Percentiles rank a stretch among this genome's conserved stretches.
These are phyloP conservation scores for Ephialtes manifestator DNA, from an alignment of 2,888 invertebrate genomes.

Conservation along the genomic window DNA sequence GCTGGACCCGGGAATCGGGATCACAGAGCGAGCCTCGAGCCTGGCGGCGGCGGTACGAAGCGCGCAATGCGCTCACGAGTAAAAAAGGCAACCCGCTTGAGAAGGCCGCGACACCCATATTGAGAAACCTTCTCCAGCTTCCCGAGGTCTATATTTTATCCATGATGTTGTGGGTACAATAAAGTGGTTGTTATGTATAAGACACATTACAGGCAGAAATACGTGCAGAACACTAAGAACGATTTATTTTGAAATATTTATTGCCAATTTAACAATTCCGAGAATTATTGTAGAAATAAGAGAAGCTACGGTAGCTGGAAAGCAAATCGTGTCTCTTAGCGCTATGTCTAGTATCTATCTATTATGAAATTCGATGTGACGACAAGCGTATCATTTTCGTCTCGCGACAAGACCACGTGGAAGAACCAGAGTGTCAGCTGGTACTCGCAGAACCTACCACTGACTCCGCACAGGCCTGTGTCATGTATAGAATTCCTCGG, in stretches of 20 bases:
- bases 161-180: slow-evolving; percentile 57
- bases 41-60: slow-evolving; percentile 17
- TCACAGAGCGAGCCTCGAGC: slow-evolving; percentile 36
- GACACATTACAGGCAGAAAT: slow-evolving; percentile 41
- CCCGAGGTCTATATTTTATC: slow-evolving; percentile 68
- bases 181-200: slow-evolving; percentile 46
- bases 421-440: slow-evolving; percentile 77
- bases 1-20: slow-evolving; percentile 57
- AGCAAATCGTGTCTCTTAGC: slow-evolving; percentile 6
- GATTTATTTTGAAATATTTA: slow-evolving; percentile 48
- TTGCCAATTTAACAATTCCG: slow-evolving; percentile 31
- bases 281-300: slow-evolving; percentile 19
- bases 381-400: slow-evolving; percentile 70
- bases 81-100: slow-evolving; percentile 47
- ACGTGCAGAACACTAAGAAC: slow-evolving; percentile 6
- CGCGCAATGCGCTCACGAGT: slow-evolving; percentile 55
- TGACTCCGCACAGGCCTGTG: slow-evolving; percentile 13
- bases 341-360: slow-evolving; percentile 16
- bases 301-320: slow-evolving; percentile 27
- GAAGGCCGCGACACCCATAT: slow-evolving; percentile 67
- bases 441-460: slow-evolving; percentile 73
- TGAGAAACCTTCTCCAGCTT: slow-evolving; percentile 60
- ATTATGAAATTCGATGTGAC: slow-evolving; percentile 51
- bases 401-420: slow-evolving; percentile 51
- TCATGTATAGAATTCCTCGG: slow-evolving; percentile 70